Evolutionary conservation across 2,888 invertebrate genomes (phyloP).

Genomic region (Parnassius smintheus): DNA sequence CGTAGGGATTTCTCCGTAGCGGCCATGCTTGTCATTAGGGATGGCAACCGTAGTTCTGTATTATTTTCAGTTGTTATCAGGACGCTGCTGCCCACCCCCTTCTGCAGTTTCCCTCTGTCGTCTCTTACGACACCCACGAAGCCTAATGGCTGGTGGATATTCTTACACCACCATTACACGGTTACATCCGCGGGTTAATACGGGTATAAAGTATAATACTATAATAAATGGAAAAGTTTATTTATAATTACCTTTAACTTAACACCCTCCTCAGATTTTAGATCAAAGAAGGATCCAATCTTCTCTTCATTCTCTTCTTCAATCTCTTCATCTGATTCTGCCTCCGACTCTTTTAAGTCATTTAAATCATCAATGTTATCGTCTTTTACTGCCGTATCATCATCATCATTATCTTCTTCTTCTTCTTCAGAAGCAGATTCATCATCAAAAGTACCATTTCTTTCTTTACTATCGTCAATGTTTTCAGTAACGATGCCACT

Average conservation of each 20-base stretch:
- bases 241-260: slow-evolving; percentile 57
- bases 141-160: too few species aligned
- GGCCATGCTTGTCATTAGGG: too few species aligned
- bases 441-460: slow-evolving; percentile 31
- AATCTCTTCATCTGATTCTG: slow-evolving; percentile 49
- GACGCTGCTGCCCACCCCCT: too few species aligned
- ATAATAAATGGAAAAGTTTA: too few species aligned
- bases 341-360: slow-evolving; percentile 75
- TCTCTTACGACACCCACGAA: too few species aligned
- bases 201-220: too few species aligned
- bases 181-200: too few species aligned
- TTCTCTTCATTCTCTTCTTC: slow-evolving; percentile 43
- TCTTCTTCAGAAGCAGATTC: slow-evolving; percentile 36
- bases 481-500: slow-evolving; percentile 18
- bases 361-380: slow-evolving; percentile 52
- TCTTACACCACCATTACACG: too few species aligned
- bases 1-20: too few species aligned
- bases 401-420: slow-evolving; percentile 32
- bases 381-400: slow-evolving; percentile 28
- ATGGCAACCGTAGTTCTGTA: too few species aligned
- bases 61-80: too few species aligned
- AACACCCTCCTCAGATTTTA: slow-evolving; percentile 55
- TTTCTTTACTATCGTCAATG: slow-evolving; percentile 29
- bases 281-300: slow-evolving; percentile 58
- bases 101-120: too few species aligned